Base-by-base conservation (phyloP, 1,140 invertebrate species). In the Ips nitidus region DNA sequence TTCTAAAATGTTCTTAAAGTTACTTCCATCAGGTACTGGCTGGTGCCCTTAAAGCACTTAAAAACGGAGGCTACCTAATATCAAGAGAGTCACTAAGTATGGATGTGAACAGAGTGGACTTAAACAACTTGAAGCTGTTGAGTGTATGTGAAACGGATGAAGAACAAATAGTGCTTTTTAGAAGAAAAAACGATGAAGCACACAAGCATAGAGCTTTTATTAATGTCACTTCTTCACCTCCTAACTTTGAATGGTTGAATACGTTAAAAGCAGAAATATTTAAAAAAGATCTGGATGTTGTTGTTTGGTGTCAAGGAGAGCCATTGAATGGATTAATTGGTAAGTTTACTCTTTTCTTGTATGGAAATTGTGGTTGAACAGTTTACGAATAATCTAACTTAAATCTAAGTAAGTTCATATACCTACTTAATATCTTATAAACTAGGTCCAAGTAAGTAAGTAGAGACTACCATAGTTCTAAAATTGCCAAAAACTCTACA, bases 291-390 rank as follows among this genome's bases (percentile, higher is more conserved):
- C 82, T 81, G 1, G 80, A 83, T 55, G 73, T 89, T 22, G 76
- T 91, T 3, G 72, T 90, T 0, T 85, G 87, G 52, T 81, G 83
- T 3, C 84, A 88, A 78, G 84, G 85, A 71, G 86, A 89, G 68
- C 79, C 80, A 37, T 78, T 86, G 2, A 91, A 86, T 45, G 65
- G 65, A 22, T 39, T 66, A 3, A 47, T 66, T 38, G 65, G 65
- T 65, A 63, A 63, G 38, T 4, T 50, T 50, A 3, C 22, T 22
- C 0, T 22, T 22, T 22, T 22, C 22, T 22, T 22, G 22, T 22
- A 22, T 22, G 22, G 22, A 22, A 22, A 22, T 22, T 22, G 22
- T 22, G 22, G 22, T 22, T 22, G 22, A 22, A 22, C 22, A 22
- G 22, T 22, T 22, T 22, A 22, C 22, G 22, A 22, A 22, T 22